Evolutionary conservation across 1,140 invertebrate genomes (phyloP).

Genomic region (Lysiphlebus fabarum): DNA sequence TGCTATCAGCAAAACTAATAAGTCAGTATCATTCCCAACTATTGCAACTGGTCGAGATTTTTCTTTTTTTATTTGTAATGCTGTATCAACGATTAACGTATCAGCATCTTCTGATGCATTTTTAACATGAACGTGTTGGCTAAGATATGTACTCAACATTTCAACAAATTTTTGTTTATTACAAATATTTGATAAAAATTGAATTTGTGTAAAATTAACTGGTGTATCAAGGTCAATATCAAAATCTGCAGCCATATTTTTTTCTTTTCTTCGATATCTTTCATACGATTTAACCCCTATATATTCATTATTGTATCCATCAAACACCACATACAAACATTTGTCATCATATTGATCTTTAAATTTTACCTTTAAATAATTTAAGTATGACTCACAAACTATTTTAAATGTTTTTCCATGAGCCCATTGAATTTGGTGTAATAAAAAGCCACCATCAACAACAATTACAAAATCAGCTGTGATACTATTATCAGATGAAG

Average conservation of each 20-base stretch:
- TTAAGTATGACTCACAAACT: slow-evolving; percentile 13
- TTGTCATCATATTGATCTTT: background rate
- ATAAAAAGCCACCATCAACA: slow-evolving; percentile 27
- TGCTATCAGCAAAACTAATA: no score
- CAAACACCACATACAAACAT: slow-evolving; percentile 7
- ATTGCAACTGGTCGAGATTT: no score
- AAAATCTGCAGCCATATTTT: slow-evolving; percentile 7
- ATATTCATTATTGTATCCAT: slow-evolving; percentile 17
- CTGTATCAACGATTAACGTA: slow-evolving; percentile 18
- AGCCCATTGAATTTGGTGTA: slow-evolving; percentile 26
- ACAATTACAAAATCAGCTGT: slow-evolving; percentile 13
- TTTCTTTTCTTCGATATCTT: slow-evolving; percentile 19
- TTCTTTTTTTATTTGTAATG: slow-evolving; percentile 1
- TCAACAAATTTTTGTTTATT: slow-evolving; percentile 27
- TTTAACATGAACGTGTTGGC: background rate
- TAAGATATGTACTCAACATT: slow-evolving; percentile 1
- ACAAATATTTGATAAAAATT: slow-evolving; percentile 25
- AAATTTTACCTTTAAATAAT: slow-evolving; percentile 14
- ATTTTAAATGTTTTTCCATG: slow-evolving; percentile 18
- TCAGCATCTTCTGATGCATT: slow-evolving; percentile 22
- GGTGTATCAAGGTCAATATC: background rate
- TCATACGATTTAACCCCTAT: slow-evolving; percentile 12
- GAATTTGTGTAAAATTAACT: slow-evolving; percentile 16
- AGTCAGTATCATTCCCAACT: no score
- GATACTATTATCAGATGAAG: background rate